Evolutionary conservation across 2,113 vertebrate species (phyloP).

Genomic region (Strix aluco): DNA sequence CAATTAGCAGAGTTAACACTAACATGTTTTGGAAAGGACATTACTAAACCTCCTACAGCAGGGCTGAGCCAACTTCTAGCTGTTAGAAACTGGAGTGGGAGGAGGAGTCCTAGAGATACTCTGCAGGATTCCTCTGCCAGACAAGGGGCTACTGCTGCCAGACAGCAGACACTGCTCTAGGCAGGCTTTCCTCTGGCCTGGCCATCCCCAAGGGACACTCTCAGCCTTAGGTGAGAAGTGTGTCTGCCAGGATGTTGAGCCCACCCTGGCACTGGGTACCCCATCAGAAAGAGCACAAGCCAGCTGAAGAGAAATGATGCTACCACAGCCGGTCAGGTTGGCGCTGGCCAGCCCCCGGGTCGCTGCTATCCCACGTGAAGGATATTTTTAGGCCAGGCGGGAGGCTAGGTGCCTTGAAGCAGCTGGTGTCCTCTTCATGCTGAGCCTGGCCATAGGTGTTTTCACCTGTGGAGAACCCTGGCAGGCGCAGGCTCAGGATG

Average conservation of each 20-base stretch:
- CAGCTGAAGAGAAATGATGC: not conserved
- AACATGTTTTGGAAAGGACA: not conserved
- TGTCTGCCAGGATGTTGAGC: not conserved
- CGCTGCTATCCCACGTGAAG: rapidly evolving
- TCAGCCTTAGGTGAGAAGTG: too few species aligned
- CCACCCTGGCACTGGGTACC: not conserved
- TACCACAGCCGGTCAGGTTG: not conserved
- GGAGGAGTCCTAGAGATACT: not conserved
- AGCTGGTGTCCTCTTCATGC: not conserved
- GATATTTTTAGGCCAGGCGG: not conserved
- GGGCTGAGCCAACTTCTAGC: not conserved
- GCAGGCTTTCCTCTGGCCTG: not conserved
- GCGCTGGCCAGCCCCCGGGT: not conserved
- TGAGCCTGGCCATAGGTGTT: not conserved
- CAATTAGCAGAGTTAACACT: slow-evolving; percentile 16
- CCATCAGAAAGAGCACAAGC: not conserved
- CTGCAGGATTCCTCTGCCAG: not conserved
- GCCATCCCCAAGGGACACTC: not conserved
- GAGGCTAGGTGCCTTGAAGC: not conserved
- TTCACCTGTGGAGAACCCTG: not conserved
- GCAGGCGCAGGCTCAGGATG: not conserved
- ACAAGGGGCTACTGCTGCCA: not conserved
- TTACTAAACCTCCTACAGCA: not conserved
- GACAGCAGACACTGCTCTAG: not conserved
- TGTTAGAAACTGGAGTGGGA: not conserved